Base-by-base conservation (phyloP, 2,113 vertebrate species). In the Octodon degus region DNA sequence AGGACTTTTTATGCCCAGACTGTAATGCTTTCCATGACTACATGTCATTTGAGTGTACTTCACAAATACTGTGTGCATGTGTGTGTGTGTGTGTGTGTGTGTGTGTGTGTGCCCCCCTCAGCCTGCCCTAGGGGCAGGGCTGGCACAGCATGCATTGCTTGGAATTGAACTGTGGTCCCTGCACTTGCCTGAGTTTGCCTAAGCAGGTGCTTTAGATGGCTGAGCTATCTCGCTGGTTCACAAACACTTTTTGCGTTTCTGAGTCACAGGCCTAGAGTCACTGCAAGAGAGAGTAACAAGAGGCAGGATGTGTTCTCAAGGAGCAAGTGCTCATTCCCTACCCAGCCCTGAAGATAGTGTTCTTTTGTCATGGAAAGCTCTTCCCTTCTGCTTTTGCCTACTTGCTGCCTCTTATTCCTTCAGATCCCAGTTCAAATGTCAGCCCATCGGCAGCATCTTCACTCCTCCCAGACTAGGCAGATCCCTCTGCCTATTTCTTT, bases 391-490 rank as follows among this genome's bases (percentile, higher is more conserved):
- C 58, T 77, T 93, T 95, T 93, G 89, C 89, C 93, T 87, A 72
- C 94, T 90, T 65, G 62, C 58, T 14, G 14, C 74, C 76, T 96
- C 91, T 90, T 92, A 84, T 94, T 47, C 68, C 72, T 96, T 96
- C 82, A 94, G 82, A 89, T 91, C 87, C 86, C 85, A 92, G 93
- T 92, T 95, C 77, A 80, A 34, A 80, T 94, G 70, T 91, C 79
- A 94, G 16, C 62, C 89, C 81, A 68, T 92, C 85, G 63, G 34
- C 20, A 22, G 53, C 34, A 12, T 37, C 37, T 91, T 95, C 68
- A 95, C 72, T 93, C 67, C 81, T 93, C 88, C 58, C 77, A 82
- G n/a, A 85, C 24, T 25, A 83, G 47, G 72, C 79, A 86, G 70
- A 70, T 74, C 34, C 77, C 24, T 92, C 65, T 94, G 86, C 92